phyloP scores from a whole-genome alignment of 2,888 invertebrate species.

The Geophilus truncorum region DNA sequence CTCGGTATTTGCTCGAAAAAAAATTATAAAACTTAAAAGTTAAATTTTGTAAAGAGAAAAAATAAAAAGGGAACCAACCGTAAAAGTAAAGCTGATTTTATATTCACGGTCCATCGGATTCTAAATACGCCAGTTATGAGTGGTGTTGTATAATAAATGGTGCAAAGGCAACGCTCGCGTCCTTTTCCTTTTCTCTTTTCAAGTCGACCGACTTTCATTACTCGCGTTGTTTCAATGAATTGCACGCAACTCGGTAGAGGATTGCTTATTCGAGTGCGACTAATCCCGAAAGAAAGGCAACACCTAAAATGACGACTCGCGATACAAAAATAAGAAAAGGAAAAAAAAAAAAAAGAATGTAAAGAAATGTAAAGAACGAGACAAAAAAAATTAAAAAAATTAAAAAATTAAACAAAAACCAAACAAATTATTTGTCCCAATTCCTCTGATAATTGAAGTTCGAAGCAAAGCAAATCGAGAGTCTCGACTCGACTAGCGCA shows the following conservation, averaged over 20 bases:
- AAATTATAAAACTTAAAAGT: not conserved
- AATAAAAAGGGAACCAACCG: not conserved
- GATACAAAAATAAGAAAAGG: not conserved
- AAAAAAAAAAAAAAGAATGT: not conserved
- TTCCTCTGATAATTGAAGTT: not conserved
- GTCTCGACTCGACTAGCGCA: not conserved
- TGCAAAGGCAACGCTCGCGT: not conserved
- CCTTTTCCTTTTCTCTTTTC: not conserved
- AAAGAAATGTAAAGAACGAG: not conserved
- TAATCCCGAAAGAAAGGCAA: not conserved
- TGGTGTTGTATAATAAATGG: not conserved
- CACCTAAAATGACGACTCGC: not conserved
- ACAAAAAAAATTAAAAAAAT: not conserved
- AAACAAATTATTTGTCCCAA: not conserved
- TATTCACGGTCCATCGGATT: not conserved
- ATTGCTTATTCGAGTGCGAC: not conserved
- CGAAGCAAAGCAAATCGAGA: too few species aligned
- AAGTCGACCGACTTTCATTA: conserved; percentile 20
- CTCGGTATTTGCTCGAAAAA: not conserved
- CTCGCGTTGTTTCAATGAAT: conserved; percentile 4
- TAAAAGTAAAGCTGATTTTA: not conserved
- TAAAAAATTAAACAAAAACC: not conserved
- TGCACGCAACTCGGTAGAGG: not conserved
- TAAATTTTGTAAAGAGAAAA: not conserved
- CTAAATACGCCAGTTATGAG: conserved; percentile 1